Evolutionary conservation across 1,140 invertebrate species (phyloP).

Genomic region (Drosophila tani): DNA sequence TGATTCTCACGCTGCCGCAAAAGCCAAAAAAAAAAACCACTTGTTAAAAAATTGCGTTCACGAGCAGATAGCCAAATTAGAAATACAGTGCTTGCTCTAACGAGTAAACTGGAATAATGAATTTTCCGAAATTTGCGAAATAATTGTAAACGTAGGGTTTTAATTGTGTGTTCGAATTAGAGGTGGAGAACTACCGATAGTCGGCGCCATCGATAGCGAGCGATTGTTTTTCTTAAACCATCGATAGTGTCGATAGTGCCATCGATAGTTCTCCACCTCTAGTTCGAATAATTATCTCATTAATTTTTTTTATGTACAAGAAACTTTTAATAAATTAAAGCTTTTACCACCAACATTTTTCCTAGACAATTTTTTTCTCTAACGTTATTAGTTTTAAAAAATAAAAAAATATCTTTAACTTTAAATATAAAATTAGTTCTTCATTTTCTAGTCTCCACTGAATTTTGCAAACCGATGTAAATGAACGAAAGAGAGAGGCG

Average conservation of each 20-base stretch:
- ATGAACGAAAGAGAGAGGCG: background rate
- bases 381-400: background rate
- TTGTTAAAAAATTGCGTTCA: constrained; percentile 54
- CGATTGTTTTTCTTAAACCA: no score
- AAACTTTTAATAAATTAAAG: no score
- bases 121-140: background rate
- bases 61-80: constrained; percentile 17
- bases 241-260: no score
- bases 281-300: background rate
- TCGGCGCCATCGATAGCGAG: no score
- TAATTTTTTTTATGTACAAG: background rate
- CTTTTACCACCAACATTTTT: background rate
- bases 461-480: constrained; percentile 5
- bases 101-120: background rate
- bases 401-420: background rate
- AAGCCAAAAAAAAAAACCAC: constrained; percentile 59
- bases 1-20: constrained; percentile 60
- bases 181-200: no score
- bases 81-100: constrained; percentile 8
- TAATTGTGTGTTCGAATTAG: no score
- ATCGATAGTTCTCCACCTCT: no score
- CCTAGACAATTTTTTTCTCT: no score
- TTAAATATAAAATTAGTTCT: background rate
- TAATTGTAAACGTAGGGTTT: background rate
- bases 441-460: background rate